Evolutionary conservation across 2,797 vertebrate species (phyloP).

Genomic region (Myotis pilosus): DNA sequence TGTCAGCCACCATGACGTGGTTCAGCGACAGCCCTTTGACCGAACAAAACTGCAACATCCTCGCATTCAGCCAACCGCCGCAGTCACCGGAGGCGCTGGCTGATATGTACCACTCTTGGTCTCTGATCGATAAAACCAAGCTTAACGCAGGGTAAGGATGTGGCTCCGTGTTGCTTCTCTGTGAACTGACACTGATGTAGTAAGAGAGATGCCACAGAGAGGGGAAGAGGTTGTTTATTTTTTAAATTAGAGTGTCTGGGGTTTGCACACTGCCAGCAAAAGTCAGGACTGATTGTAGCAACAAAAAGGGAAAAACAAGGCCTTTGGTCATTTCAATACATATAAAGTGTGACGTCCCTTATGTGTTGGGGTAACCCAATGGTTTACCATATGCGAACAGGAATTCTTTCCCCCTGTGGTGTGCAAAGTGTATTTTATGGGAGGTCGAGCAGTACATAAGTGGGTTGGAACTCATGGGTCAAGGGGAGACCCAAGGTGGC

Average conservation of each 20-base stretch:
- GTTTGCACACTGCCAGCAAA: neutral
- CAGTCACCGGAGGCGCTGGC: conserved; percentile 88
- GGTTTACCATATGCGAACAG: neutral
- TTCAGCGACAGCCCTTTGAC: conserved; percentile 91
- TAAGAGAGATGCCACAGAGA: neutral
- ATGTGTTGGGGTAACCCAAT: neutral
- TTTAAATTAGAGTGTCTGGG: neutral
- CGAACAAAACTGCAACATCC: conserved; percentile 83
- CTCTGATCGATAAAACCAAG: conserved; percentile 91
- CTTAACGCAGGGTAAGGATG: conserved; percentile 90
- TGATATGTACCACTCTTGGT: conserved; percentile 92
- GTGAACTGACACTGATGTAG: neutral
- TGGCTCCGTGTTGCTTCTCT: neutral
- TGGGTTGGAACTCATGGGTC: neutral
- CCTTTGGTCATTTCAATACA: neutral
- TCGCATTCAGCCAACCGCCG: conserved; percentile 87
- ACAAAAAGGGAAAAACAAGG: neutral
- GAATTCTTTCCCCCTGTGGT: neutral
- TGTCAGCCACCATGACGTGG: conserved; percentile 92
- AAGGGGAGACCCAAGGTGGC: neutral
- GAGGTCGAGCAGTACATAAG: neutral
- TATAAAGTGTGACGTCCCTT: neutral
- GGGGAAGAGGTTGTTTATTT: neutral
- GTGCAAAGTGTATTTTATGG: neutral
- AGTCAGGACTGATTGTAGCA: neutral